These are phyloP conservation scores for Athripsodes cinereus DNA, from an alignment of 2,888 invertebrate genomes.

Conservation along the genomic window DNA sequence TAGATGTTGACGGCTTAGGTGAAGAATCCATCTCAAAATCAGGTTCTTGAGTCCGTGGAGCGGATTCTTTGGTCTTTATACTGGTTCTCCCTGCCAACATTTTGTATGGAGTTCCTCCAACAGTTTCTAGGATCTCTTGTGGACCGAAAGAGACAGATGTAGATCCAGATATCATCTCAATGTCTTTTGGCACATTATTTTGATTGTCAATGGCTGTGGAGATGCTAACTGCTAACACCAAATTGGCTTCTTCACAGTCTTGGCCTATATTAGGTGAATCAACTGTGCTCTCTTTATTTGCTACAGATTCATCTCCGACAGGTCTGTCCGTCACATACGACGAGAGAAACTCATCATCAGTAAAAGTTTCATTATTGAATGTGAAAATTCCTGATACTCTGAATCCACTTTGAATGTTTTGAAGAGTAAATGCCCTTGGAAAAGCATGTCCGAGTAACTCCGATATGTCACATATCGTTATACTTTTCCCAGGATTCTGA, in stretches of 20 bases:
- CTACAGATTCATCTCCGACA: slow-evolving; percentile 4
- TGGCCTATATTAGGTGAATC: slow-evolving; percentile 3
- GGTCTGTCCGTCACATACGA: slow-evolving; percentile 28
- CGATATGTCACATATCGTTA: slow-evolving; percentile 36
- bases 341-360: slow-evolving; percentile 30
- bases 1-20: too few relatives aligned
- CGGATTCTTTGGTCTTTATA: too few relatives aligned
- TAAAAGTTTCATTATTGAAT: slow-evolving; percentile 31
- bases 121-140: background rate
- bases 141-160: slow-evolving; percentile 2
- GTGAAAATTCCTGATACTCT: slow-evolving; percentile 31
- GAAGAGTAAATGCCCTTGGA: slow-evolving; percentile 32
- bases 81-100: background rate
- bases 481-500: slow-evolving; percentile 34
- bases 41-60: too few relatives aligned
- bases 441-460: slow-evolving; percentile 30
- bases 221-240: background rate
- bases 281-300: slow-evolving; percentile 4
- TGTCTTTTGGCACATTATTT: slow-evolving; percentile 2
- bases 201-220: background rate
- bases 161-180: slow-evolving; percentile 3
- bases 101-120: slow-evolving; percentile 1
- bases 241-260: slow-evolving; percentile 2
- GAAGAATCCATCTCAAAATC: too few relatives aligned
- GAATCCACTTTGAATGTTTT: slow-evolving; percentile 33